phyloP scores from a whole-genome alignment of 2,888 invertebrate species.

The Alsophila aescularia region DNA sequence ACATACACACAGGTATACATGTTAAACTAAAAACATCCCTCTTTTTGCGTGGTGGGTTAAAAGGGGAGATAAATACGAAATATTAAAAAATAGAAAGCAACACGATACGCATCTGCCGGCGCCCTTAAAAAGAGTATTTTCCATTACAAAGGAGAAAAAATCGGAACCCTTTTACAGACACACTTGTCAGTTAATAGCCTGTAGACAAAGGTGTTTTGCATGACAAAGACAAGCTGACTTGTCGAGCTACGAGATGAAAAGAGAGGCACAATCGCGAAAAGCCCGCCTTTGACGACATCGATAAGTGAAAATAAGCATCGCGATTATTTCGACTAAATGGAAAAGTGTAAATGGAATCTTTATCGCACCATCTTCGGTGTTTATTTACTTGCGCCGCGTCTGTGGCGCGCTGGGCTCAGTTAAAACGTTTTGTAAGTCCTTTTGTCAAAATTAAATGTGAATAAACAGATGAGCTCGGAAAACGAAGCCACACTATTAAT shows the following conservation, averaged over 20 bases:
- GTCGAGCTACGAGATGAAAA: not conserved
- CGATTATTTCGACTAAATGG: constrained; percentile 55
- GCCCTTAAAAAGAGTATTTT: constrained; percentile 37
- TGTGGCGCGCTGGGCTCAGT: not conserved
- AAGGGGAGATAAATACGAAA: not conserved
- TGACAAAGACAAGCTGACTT: constrained; percentile 42
- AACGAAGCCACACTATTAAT: not conserved
- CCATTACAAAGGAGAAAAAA: constrained; percentile 50
- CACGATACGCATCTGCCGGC: constrained; percentile 13
- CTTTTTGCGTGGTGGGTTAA: no score
- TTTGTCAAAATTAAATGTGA: not conserved
- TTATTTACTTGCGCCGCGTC: constrained; percentile 9
- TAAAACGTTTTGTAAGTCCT: not conserved
- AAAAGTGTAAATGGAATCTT: constrained; percentile 50
- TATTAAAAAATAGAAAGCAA: not conserved
- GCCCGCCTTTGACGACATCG: constrained; percentile 38
- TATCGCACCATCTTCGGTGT: constrained; percentile 47
- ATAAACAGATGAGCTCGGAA: not conserved
- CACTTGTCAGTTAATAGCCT: constrained; percentile 51
- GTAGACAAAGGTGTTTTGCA: constrained; percentile 57
- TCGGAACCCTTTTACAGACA: constrained; percentile 48
- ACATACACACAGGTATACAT: no score
- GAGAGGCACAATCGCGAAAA: constrained; percentile 15
- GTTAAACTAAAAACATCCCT: no score
- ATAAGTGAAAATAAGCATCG: constrained; percentile 51